These are phyloP conservation scores for Aythya baeri DNA, from an alignment of 2,113 vertebrate genomes.

Conservation along the genomic window DNA sequence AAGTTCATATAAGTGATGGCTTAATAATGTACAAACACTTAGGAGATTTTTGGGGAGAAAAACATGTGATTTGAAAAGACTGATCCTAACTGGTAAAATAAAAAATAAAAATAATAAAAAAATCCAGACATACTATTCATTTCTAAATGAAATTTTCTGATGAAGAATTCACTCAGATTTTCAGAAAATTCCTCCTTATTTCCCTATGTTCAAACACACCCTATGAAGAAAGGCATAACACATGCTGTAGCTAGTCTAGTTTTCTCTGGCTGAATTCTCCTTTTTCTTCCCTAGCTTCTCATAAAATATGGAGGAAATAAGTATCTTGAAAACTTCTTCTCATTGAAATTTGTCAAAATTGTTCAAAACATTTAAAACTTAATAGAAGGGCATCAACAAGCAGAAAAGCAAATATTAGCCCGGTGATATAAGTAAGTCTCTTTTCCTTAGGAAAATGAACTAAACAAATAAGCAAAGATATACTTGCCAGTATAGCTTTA, in stretches of 20 bases:
- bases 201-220: neutral
- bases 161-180: neutral
- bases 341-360: neutral
- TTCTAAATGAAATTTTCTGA: neutral
- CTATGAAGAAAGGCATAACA: neutral
- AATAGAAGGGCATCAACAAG: neutral
- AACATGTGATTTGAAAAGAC: neutral
- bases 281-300: neutral
- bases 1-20: neutral
- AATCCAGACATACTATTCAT: neutral
- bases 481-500: neutral
- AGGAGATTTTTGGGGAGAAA: neutral
- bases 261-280: neutral
- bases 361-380: neutral
- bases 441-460: neutral
- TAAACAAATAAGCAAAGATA: neutral
- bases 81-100: neutral
- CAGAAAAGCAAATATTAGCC: neutral
- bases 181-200: neutral
- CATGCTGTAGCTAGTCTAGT: neutral
- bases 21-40: neutral
- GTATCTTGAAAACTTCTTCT: neutral
- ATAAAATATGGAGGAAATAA: neutral
- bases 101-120: neutral
- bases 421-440: neutral